Conservation (phyloP, 2,888 invertebrate genomes). For the Brachyptera putata region DNA sequence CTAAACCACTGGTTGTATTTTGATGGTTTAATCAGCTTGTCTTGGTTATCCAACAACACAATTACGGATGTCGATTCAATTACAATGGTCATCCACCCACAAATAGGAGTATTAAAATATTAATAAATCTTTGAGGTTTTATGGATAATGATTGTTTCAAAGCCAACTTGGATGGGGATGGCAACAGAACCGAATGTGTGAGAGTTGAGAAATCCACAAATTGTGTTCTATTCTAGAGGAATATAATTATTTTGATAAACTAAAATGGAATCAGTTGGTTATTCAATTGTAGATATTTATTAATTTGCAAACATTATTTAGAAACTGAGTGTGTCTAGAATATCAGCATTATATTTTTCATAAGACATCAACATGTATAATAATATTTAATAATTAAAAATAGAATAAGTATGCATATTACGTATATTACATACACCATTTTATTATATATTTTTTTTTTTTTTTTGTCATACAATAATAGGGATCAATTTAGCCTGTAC, state of each 20-base stretch:
- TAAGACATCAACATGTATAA: conserved; percentile 1
- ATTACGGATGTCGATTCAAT: not conserved
- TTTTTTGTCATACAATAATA: too few relatives aligned
- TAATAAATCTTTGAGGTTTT: not conserved
- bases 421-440: too few relatives aligned
- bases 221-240: conserved; percentile 12
- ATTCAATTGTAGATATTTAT: conserved; percentile 9
- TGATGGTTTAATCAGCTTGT: too few relatives aligned
- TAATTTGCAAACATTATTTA: conserved; percentile 19
- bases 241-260: conserved; percentile 9
- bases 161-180: not conserved
- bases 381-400: not conserved
- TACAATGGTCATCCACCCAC: not conserved
- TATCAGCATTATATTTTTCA: conserved; percentile 19
- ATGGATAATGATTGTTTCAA: not conserved
- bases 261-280: not conserved
- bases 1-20: too few relatives aligned
- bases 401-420: not conserved
- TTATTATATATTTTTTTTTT: too few relatives aligned
- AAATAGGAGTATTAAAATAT: not conserved
- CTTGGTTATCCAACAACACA: too few relatives aligned
- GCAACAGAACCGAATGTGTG: not conserved
- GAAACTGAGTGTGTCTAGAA: conserved; percentile 8
- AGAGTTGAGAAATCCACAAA: conserved; percentile 2
- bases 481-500: too few relatives aligned